Conservation (phyloP, 2,888 invertebrate species). For the Galerucella calmariensis region DNA sequence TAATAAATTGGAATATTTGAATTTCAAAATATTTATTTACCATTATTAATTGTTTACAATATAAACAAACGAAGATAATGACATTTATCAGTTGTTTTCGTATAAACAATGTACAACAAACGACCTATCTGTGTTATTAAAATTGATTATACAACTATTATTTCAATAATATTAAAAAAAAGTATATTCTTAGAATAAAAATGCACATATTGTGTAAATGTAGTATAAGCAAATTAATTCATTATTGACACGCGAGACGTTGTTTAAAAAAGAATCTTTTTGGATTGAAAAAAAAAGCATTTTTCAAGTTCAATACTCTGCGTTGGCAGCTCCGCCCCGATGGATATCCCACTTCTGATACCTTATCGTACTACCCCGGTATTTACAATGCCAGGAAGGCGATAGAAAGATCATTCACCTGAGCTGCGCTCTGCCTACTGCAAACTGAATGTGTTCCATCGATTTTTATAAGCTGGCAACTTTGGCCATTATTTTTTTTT, state of each 20-base stretch:
- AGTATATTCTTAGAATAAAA: neutral
- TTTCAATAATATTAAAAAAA: too few relatives aligned
- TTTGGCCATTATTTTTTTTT: slow-evolving; percentile 2
- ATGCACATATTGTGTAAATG: neutral
- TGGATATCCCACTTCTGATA: too few relatives aligned
- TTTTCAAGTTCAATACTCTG: slow-evolving; percentile 2
- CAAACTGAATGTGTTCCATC: slow-evolving; percentile 27
- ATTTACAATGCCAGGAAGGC: slow-evolving; percentile 30
- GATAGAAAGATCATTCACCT: slow-evolving; percentile 39
- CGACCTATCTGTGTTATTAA: neutral
- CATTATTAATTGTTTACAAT: neutral
- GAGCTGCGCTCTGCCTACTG: slow-evolving; percentile 35
- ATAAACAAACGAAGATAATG: neutral
- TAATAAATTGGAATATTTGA: neutral
- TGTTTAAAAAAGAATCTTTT: too few relatives aligned
- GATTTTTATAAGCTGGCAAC: slow-evolving; percentile 26
- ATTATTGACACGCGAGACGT: neutral
- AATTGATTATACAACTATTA: neutral
- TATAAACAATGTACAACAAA: neutral
- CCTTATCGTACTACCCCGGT: slow-evolving; percentile 11
- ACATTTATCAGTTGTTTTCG: neutral
- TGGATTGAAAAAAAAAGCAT: neutral
- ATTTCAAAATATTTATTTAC: neutral
- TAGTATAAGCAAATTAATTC: neutral
- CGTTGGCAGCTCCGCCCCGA: too few relatives aligned